phyloP scores from a whole-genome alignment of 2,113 vertebrate genomes.

The Chroicocephalus ridibundus region DNA sequence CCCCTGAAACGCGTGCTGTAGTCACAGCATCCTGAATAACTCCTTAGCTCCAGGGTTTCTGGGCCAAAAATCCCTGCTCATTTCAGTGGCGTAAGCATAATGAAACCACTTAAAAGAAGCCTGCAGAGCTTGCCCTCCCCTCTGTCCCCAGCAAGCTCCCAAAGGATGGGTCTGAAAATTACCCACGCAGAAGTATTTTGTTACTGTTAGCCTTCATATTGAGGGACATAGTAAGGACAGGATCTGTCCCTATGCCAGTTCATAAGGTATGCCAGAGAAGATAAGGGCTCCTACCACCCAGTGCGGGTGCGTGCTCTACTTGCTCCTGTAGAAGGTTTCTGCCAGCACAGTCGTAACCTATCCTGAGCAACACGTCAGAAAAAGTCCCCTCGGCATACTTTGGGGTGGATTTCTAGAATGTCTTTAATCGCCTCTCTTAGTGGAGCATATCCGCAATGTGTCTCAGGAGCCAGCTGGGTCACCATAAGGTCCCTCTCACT shows the following conservation, averaged over 20 bases:
- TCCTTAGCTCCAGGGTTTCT: not conserved
- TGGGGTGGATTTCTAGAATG: not conserved
- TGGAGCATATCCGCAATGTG: not conserved
- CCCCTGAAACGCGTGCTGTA: not conserved
- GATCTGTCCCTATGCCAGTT: not conserved
- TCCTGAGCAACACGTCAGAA: rapidly evolving
- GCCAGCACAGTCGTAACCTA: not conserved
- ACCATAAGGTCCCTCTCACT: not conserved
- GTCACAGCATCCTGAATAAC: not conserved
- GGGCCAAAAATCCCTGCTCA: not conserved
- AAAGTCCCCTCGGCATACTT: not conserved
- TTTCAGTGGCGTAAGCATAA: not conserved
- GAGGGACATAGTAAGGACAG: not conserved
- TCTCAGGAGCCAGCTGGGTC: not conserved
- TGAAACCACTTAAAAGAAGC: not conserved
- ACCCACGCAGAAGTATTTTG: not conserved
- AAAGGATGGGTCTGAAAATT: not conserved
- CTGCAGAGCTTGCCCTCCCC: not conserved
- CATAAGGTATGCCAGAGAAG: not conserved
- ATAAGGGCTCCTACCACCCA: not conserved
- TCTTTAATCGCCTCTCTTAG: not conserved
- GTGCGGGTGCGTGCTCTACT: not conserved
- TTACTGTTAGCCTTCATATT: not conserved
- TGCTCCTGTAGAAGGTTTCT: not conserved
- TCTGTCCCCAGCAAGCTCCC: not conserved